Percentiles rank a stretch among this genome's conserved stretches.
Conservation (phyloP, 64 coral and sea anemone species). For the Orbicella faveolata region DNA sequence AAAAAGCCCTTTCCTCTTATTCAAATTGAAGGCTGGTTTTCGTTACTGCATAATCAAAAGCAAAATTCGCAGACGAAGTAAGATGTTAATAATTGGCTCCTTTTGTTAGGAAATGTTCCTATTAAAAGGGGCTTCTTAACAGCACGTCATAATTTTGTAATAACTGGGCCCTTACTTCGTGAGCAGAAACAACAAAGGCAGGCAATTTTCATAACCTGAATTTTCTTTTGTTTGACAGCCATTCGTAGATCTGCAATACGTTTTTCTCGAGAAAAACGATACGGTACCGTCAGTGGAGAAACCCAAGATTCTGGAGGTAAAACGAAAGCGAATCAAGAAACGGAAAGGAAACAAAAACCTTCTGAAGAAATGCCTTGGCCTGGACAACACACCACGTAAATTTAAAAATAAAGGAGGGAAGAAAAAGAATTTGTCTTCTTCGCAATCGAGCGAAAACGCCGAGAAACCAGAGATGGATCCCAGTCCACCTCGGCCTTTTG, state of each 20-base stretch:
- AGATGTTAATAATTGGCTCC: too few species aligned
- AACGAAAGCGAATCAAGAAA: slow-evolving; percentile 39
- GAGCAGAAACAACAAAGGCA: background rate
- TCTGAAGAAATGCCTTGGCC: slow-evolving; percentile 14
- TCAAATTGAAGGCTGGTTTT: too few species aligned
- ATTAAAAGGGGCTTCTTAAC: background rate
- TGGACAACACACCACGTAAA: background rate
- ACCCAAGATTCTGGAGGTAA: slow-evolving; percentile 23
- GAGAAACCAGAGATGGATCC: background rate
- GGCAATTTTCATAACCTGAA: background rate
- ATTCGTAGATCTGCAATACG: slow-evolving; percentile 37
- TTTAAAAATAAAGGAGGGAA: background rate
- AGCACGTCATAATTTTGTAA: too few species aligned
- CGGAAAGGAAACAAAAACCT: slow-evolving; percentile 16
- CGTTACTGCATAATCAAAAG: too few species aligned
- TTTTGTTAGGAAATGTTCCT: too few species aligned
- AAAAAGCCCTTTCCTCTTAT: too few species aligned
- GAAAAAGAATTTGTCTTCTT: background rate
- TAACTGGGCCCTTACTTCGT: too few species aligned
- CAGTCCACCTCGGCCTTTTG: background rate
- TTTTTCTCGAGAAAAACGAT: slow-evolving; percentile 42
- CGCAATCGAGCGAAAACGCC: background rate
- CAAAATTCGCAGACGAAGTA: too few species aligned
- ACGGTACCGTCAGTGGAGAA: background rate
- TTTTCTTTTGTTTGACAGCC: background rate